A percentile compares a stretch with the other conserved stretches of the same genome.
Evolutionary conservation across 1,140 invertebrate genomes (phyloP).

Genomic region (Papilio xuthus): DNA sequence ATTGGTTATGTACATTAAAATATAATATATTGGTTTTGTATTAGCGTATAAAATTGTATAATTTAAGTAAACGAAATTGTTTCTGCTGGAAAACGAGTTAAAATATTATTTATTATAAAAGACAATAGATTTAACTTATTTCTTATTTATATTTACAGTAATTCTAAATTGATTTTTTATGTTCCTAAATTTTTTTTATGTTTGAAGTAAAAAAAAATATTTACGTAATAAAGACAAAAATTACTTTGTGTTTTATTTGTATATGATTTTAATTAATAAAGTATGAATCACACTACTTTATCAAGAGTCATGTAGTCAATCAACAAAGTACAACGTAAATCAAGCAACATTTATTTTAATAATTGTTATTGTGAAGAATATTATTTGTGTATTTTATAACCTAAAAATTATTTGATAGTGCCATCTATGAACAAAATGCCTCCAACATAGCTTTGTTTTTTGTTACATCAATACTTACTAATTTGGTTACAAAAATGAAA

Average conservation of each 20-base stretch:
- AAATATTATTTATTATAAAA: not conserved
- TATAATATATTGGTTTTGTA: too few species aligned
- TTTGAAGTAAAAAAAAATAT: slow-evolving; percentile 2
- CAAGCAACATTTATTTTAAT: too few species aligned
- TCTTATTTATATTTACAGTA: too few species aligned
- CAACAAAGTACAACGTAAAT: too few species aligned
- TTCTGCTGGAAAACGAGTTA: too few species aligned
- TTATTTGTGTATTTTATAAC: too few species aligned
- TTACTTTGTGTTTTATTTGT: not conserved
- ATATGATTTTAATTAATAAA: not conserved
- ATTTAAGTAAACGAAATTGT: too few species aligned
- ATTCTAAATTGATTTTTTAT: not conserved
- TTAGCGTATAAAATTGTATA: too few species aligned
- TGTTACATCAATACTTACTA: not conserved
- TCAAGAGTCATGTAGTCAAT: too few species aligned
- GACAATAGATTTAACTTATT: not conserved
- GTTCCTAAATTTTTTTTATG: not conserved
- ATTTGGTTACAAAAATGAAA: not conserved
- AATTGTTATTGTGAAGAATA: not conserved
- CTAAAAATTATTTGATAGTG: not conserved
- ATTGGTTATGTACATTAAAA: too few species aligned
- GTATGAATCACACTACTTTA: too few species aligned
- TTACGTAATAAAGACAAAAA: not conserved
- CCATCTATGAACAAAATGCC: not conserved
- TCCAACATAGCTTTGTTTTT: not conserved